Evolutionary conservation across 2,888 invertebrate genomes (phyloP).

Genomic region (Eupithecia insigniata): DNA sequence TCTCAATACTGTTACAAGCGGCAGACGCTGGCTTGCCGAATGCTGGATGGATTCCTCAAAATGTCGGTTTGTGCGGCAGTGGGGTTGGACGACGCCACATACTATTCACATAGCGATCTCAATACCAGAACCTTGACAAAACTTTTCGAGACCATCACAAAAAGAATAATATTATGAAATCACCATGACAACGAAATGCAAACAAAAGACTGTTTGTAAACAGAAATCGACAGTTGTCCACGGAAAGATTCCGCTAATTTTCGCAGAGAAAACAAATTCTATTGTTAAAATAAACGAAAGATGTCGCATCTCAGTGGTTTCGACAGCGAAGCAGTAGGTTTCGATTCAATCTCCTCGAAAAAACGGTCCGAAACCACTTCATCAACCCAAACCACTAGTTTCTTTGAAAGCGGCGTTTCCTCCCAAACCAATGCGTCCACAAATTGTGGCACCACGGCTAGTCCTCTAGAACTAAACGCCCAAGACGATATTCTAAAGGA

Average conservation of each 20-base stretch:
- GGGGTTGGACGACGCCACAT: background rate
- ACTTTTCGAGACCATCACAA: background rate
- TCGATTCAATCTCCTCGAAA: slow-evolving; percentile 60
- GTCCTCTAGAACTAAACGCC: slow-evolving; percentile 59
- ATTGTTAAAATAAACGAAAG: slow-evolving; percentile 25
- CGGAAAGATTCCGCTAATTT: background rate
- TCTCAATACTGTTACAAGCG: too few relatives aligned
- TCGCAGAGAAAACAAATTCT: background rate
- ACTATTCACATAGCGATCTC: background rate
- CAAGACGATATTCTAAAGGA: slow-evolving; percentile 57
- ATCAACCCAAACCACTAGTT: slow-evolving; percentile 69
- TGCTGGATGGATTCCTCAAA: too few relatives aligned
- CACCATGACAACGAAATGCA: slow-evolving; percentile 26
- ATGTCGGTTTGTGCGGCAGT: background rate
- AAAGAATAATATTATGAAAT: background rate
- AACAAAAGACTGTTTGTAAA: slow-evolving; percentile 27
- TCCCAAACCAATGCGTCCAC: slow-evolving; percentile 61
- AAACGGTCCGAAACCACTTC: slow-evolving; percentile 51
- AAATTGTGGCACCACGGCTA: slow-evolving; percentile 59
- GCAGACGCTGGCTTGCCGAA: too few relatives aligned
- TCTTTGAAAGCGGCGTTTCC: slow-evolving; percentile 52
- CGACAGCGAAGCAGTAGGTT: slow-evolving; percentile 72
- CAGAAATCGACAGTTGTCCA: background rate
- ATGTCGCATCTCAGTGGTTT: slow-evolving; percentile 74
- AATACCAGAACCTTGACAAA: background rate